Evolutionary conservation across 2,888 invertebrate genomes (phyloP).

Genomic region (Erebia aethiops): DNA sequence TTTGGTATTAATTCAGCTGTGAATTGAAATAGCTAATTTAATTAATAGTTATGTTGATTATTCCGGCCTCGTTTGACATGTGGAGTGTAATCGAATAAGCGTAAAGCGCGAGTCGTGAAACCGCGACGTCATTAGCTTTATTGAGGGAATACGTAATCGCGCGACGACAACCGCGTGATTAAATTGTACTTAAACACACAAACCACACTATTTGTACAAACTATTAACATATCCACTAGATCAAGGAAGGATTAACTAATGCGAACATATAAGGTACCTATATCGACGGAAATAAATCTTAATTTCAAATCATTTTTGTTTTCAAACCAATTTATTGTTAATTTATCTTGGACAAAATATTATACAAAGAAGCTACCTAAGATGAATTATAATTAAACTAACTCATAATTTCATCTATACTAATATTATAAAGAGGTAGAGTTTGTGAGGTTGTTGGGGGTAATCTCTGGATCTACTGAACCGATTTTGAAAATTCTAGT

Average conservation of each 20-base stretch:
- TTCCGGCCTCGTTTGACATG: conserved; percentile 54
- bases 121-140: conserved; percentile 55
- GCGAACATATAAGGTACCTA: background rate
- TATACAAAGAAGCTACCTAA: too few species aligned
- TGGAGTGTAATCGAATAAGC: conserved; percentile 63
- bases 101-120: conserved; percentile 58
- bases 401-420: too few species aligned
- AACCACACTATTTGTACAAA: conserved; percentile 32
- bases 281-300: background rate
- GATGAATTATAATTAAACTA: too few species aligned
- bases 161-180: conserved; percentile 52
- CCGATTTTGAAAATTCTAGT: too few species aligned
- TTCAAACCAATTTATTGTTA: too few species aligned
- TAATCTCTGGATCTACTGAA: too few species aligned
- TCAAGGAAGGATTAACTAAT: background rate
- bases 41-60: conserved; percentile 45
- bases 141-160: conserved; percentile 66
- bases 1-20: conserved; percentile 9
- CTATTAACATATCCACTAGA: conserved; percentile 26
- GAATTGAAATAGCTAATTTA: conserved; percentile 39
- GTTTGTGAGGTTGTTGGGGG: too few species aligned
- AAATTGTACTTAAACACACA: conserved; percentile 40
- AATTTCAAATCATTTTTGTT: too few species aligned
- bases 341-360: too few species aligned
- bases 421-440: too few species aligned